Base-by-base conservation (phyloP, 2,888 invertebrate species). In the Lepidochrysops patricia region DNA sequence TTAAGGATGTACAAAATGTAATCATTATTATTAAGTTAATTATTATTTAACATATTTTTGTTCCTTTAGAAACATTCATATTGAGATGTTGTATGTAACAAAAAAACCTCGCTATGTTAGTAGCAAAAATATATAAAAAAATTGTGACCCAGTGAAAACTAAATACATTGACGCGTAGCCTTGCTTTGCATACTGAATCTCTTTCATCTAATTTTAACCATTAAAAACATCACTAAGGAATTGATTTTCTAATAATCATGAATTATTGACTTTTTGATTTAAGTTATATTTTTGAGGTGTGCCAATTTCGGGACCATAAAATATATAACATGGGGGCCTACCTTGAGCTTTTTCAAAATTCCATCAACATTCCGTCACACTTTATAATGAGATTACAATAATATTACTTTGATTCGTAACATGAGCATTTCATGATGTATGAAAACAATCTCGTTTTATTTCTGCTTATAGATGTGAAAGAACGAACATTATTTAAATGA, bases 1-100 rank as follows among this genome's bases (percentile, higher is more conserved):
- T 43, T 60, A 57, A 63, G 59, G 27, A 60, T 65, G 62, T 63
- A 58, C 60, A 63, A 62, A 64, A 32, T 57, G 35, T 37, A 52
- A 58, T 49, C 26, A 9, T 25, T 43, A 27, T 29, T 52, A 0
- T 37, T 52, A 52, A 15, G 52, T 29, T 52, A 2, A 29, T 52
- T 7, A 27, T 26, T 50, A 52, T 52, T 49, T 52, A 52, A 52
- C 26, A 52, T 52, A 26, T 50, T 27, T 50, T 43, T 43, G 23
- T 43, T 43, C 9, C 9, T 43, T 43, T 43, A 12, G 19, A 15
- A 43, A 19, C 43, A 15, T 19, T 19, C 37, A 37, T 13, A 15
- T 6, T 7, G 13, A 15, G 6, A 37, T 15, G 7, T 19, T 13
- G 6, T 35, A n/a, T 15, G n/a, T 13, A 35, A 4, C n/a, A 3